phyloP scores from a whole-genome alignment of 1,140 invertebrate species.

The Andricus grossulariae region DNA sequence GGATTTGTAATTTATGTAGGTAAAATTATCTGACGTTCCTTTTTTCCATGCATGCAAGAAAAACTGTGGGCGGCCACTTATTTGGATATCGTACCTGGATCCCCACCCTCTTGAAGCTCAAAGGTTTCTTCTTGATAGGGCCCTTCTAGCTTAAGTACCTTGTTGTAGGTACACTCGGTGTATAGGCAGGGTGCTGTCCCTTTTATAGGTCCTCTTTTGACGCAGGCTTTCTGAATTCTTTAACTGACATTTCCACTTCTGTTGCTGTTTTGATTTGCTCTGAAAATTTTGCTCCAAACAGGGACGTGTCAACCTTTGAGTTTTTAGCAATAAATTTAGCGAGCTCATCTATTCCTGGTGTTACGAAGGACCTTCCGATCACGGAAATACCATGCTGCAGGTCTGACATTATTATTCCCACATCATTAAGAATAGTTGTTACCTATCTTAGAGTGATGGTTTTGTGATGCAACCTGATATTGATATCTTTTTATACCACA shows the following conservation, averaged over 20 bases:
- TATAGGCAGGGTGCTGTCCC: not conserved
- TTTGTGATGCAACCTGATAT: not conserved
- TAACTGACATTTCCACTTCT: conserved; percentile 34
- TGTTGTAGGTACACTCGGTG: conserved; percentile 36
- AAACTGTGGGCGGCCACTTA: no score
- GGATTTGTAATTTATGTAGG: no score
- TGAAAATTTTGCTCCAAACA: conserved; percentile 44
- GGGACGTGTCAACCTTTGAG: conserved; percentile 36
- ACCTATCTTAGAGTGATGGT: no score
- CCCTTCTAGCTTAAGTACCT: not conserved
- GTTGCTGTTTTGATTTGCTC: conserved; percentile 39
- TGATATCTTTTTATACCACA: conserved; percentile 2
- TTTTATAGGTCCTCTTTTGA: no score
- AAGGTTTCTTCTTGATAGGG: not conserved
- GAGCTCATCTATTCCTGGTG: conserved; percentile 37
- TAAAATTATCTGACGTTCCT: no score
- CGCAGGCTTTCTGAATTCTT: not conserved
- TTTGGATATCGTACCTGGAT: not conserved
- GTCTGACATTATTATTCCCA: conserved; percentile 40
- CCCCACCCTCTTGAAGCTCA: not conserved
- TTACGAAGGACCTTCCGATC: conserved; percentile 41
- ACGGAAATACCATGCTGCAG: conserved; percentile 20
- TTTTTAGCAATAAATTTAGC: conserved; percentile 33
- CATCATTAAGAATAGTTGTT: conserved; percentile 39
- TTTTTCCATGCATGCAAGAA: no score